A percentile compares a stretch with the other conserved stretches of the same genome.
Conservation (phyloP, 64 coral and sea anemone species). For the Pocillopora damicornis region DNA sequence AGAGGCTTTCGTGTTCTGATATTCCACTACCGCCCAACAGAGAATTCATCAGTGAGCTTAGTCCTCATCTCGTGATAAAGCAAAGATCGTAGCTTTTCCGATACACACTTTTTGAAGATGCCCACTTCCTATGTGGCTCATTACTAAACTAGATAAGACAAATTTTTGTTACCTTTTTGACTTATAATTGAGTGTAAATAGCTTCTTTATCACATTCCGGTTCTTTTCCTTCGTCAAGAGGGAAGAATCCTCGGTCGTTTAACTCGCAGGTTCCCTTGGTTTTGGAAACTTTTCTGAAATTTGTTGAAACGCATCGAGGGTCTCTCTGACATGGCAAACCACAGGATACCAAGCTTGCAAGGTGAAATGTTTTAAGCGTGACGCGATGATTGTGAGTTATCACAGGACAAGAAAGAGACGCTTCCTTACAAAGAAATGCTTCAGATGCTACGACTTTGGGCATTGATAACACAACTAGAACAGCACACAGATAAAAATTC, state of each 20-base stretch:
- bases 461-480: not conserved
- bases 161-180: not conserved
- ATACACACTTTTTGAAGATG: no score
- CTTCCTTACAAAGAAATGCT: not conserved
- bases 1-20: no score
- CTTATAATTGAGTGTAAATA: not conserved
- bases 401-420: not conserved
- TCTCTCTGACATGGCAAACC: constrained; percentile 14
- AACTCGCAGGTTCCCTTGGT: not conserved
- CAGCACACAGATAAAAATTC: not conserved
- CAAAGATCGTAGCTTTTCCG: no score
- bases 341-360: constrained; percentile 4
- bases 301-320: constrained; percentile 10
- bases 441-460: not conserved
- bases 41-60: no score
- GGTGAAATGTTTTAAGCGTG: not conserved
- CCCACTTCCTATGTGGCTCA: no score
- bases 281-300: not conserved
- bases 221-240: not conserved
- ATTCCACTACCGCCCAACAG: no score
- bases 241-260: not conserved
- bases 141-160: no score
- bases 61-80: no score
- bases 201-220: not conserved
- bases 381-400: not conserved